Base-by-base conservation (phyloP, 64 coral and sea anemone genomes). In the Stichodactyla mertensii region DNA sequence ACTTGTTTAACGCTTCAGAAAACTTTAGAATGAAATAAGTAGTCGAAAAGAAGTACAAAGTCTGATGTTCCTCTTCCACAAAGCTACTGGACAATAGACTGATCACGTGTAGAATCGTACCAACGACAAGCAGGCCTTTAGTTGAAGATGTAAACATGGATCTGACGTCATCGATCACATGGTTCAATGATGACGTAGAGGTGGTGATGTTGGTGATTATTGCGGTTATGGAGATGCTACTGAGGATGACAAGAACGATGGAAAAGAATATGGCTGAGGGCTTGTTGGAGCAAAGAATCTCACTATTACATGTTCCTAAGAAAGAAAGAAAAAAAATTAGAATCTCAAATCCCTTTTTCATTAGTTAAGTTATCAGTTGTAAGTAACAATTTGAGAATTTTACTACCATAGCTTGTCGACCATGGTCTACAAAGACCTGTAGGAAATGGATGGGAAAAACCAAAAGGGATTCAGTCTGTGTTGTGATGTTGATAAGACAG, bases 11-110 rank as follows among this genome's bases (percentile, higher is more conserved):
- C 16, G 69, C 69, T 10, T 28, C 27, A 11, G 23, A 53, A n/a
- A 92, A 93, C 31, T 83, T 85, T 4, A 90, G 19, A 71, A 99
- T 69, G 51, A 90, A 92, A 22, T 95, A 95, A 2, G 90, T 71
- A 7, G 84, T 78, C 5, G 88, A 91, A 16, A 99, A 79, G 61
- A 95, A 95, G 57, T 99, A 95, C 97, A 93, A 99, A 1, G 97
- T 92, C 84, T 99, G 97, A 80, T 99, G 97, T 28, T 99, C 97
- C 56, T 99, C 97, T 87, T 99, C 97, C 6, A 99, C 93, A 71
- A 99, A 99, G 83, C 97, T 99, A 82, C 92, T 99, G 6, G 97
- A 99, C 28, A 93, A 61, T 52, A 99, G 62, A 74, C 97, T 99
- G 5, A 99, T 74, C 18, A 78, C 78, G 52, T 95, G 97, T 16